These are phyloP conservation scores for Drosophila pullipes DNA, from an alignment of 2,888 invertebrate species.

Conservation along the genomic window DNA sequence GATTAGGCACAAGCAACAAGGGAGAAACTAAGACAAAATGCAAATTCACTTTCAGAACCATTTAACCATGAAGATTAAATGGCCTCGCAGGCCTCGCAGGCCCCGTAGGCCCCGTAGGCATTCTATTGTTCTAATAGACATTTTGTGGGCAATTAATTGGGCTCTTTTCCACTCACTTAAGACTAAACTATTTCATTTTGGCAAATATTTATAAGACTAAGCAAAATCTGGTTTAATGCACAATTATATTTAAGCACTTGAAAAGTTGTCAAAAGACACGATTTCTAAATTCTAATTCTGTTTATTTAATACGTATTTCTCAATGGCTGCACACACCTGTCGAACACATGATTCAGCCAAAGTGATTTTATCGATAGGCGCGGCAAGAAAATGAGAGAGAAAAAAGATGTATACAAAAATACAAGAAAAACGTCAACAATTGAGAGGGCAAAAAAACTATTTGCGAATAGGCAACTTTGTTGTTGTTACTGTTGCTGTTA, in stretches of 20 bases:
- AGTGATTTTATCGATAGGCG: conserved; percentile 22
- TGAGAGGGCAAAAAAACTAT: conserved; percentile 28
- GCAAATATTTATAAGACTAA: not conserved
- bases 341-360: conserved; percentile 28
- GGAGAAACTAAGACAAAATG: not conserved
- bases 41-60: conserved; percentile 5
- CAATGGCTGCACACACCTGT: conserved; percentile 26
- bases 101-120: not conserved
- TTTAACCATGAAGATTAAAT: not conserved
- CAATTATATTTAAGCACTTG: not conserved
- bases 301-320: conserved; percentile 2
- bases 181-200: not conserved
- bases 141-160: not conserved
- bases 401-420: not conserved
- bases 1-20: conserved; percentile 11
- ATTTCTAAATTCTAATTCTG: not conserved
- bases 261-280: not conserved
- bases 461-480: conserved; percentile 15
- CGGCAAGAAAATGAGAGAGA: conserved; percentile 20
- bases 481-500: not conserved
- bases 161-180: not conserved
- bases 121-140: not conserved
- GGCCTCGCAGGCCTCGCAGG: not conserved
- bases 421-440: not conserved
- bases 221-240: not conserved